Conservation (phyloP, 2,113 vertebrate species). For the Pygoscelis adeliae region DNA sequence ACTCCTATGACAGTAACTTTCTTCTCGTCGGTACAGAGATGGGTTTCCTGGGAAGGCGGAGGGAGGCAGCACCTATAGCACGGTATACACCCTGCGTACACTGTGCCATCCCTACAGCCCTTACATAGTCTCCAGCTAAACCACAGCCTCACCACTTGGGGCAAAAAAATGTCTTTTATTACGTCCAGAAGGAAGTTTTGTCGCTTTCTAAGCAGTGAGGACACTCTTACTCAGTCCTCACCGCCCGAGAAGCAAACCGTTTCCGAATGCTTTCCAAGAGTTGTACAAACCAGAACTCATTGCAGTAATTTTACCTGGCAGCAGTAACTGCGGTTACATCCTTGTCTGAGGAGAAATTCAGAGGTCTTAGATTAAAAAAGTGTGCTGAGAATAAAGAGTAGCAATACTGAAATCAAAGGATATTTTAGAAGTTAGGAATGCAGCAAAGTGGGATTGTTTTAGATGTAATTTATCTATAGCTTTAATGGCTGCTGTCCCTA, state of each 20-base stretch:
- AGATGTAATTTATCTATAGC: not conserved
- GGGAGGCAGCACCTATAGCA: not conserved
- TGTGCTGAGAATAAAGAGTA: not conserved
- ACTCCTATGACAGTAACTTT: not conserved
- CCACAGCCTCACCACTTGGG: not conserved
- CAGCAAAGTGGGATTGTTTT: not conserved
- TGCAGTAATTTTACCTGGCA: not conserved
- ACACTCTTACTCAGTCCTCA: not conserved
- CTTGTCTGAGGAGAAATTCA: not conserved
- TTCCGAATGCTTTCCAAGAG: not conserved
- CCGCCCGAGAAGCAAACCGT: not conserved
- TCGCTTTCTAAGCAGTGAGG: not conserved
- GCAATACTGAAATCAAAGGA: not conserved
- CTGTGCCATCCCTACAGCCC: not conserved
- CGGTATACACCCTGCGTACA: rapidly evolving
- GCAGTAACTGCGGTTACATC: not conserved
- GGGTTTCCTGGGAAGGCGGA: not conserved
- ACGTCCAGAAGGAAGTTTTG: not conserved
- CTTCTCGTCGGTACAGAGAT: not conserved
- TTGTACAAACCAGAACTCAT: not conserved
- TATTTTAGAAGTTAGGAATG: not conserved
- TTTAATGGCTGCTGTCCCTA: not conserved
- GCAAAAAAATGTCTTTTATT: not conserved
- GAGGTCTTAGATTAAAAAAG: not conserved
- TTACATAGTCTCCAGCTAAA: not conserved